Base-by-base conservation (phyloP, 1,140 invertebrate genomes). In the Drosophila triauraria region DNA sequence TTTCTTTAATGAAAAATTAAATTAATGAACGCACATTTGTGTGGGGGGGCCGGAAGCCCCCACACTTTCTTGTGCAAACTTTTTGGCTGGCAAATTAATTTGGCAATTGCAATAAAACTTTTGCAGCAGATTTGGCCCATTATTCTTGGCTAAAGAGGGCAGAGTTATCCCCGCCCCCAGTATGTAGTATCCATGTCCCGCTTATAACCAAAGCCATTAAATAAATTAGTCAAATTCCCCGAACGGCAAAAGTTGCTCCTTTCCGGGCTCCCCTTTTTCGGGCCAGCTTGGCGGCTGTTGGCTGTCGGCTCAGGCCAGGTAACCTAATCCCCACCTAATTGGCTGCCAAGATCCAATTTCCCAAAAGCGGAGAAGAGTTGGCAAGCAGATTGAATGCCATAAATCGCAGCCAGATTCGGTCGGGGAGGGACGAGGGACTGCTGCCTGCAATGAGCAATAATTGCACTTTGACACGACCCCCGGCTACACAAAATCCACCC, bases 401-500 rank as follows among this genome's bases (percentile, higher is more conserved):
- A 82, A 82, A 82, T 82, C 63, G 63, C 32, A 35, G 32, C 32
- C 32, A 10, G 32, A 32, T 32, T 10, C 9, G 8, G 7, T 10
- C 32, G 32, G 32, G 32, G 32, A 32, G 32, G 32, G 30, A 32
- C 30, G 8, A n/a, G n/a, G 75, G 78, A 56, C 60, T 30, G 27
- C 6, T 30, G 27, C 64, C 53, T 47, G 75, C 77, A 84, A 72
- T 84, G 72, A 64, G 65, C 76, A 80, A 85, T 85, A 84, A 84
- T 85, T 85, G 78, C 82, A 75, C 82, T 85, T 72, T 81, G 82
- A 77, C 82, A 85, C 78, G 75, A 48, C 58, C 53, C 54, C 25
- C 43, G 20, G 7, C 38, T 44, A 20, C 44, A 32, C 48, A 60
- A 71, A 88, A 83, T 80, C 85, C 77, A 84, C 83, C 83, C 83